Evolutionary conservation across 1,140 invertebrate genomes (phyloP).

Genomic region (Drosophila pachea): DNA sequence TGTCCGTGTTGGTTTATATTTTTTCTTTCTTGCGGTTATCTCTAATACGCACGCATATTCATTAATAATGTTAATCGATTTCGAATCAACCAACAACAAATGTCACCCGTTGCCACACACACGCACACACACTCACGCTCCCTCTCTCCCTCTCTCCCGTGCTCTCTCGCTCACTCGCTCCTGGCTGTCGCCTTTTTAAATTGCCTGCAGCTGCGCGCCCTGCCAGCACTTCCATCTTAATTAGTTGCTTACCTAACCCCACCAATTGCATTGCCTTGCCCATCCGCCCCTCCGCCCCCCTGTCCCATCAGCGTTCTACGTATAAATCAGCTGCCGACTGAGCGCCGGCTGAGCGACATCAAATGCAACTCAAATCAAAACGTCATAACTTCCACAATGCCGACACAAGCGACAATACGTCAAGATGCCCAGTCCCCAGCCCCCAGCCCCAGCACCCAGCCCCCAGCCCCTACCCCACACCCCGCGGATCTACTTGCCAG

Average conservation of each 20-base stretch:
- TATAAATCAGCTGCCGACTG: neutral
- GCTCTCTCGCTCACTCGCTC: neutral
- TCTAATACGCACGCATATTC: slow-evolving; percentile 57
- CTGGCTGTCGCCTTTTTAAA: slow-evolving; percentile 3
- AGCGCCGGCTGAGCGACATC: slow-evolving; percentile 67
- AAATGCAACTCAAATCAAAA: slow-evolving; percentile 74
- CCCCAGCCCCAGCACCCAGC: neutral
- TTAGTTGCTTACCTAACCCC: slow-evolving; percentile 32
- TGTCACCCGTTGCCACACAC: slow-evolving; percentile 31
- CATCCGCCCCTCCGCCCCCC: neutral
- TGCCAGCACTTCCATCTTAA: slow-evolving; percentile 27
- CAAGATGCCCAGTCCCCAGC: slow-evolving; percentile 40
- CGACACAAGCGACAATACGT: slow-evolving; percentile 73
- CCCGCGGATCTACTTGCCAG: too few relatives aligned
- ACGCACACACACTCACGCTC: neutral
- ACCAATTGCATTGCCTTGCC: neutral
- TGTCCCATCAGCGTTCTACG: neutral
- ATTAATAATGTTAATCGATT: slow-evolving; percentile 73
- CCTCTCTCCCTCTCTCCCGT: neutral
- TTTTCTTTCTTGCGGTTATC: neutral
- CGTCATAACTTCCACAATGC: slow-evolving; percentile 65
- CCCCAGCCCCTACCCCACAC: neutral
- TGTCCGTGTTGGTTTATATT: slow-evolving; percentile 32
- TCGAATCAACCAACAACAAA: slow-evolving; percentile 8
- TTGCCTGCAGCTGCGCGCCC: slow-evolving; percentile 34